Conservation (phyloP, 2,113 vertebrate species). For the Micronisus gabar region DNA sequence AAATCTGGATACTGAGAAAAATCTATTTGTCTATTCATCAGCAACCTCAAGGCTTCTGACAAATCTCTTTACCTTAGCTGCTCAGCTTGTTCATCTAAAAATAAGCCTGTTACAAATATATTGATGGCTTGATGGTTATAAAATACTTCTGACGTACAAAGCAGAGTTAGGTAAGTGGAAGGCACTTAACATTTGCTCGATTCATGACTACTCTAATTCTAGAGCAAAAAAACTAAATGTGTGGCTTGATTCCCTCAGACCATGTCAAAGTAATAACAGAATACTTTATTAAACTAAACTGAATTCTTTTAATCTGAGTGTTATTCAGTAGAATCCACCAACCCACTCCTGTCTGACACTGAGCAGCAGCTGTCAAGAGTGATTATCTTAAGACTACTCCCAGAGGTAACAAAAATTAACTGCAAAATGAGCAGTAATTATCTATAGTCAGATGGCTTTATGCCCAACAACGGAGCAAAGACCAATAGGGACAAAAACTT, state of each 20-base stretch:
- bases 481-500: background rate
- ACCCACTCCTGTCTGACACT: background rate
- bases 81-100: background rate
- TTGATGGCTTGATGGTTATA: background rate
- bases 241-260: background rate
- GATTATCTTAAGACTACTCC: background rate
- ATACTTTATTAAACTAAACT: background rate
- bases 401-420: background rate
- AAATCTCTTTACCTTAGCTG: background rate
- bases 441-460: fast-evolving
- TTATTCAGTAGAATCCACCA: background rate
- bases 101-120: background rate
- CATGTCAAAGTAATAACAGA: background rate
- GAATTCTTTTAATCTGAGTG: background rate
- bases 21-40: background rate
- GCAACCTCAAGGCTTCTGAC: background rate
- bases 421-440: background rate
- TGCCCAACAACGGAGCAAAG: background rate
- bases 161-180: background rate
- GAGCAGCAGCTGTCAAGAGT: background rate
- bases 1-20: background rate
- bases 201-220: background rate
- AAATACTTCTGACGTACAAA: background rate
- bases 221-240: background rate
- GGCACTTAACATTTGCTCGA: background rate